Percentiles rank a stretch among this genome's conserved stretches.
Conservation (phyloP, 2,797 vertebrate genomes). For the Tokudaia tokunoshimensis region DNA sequence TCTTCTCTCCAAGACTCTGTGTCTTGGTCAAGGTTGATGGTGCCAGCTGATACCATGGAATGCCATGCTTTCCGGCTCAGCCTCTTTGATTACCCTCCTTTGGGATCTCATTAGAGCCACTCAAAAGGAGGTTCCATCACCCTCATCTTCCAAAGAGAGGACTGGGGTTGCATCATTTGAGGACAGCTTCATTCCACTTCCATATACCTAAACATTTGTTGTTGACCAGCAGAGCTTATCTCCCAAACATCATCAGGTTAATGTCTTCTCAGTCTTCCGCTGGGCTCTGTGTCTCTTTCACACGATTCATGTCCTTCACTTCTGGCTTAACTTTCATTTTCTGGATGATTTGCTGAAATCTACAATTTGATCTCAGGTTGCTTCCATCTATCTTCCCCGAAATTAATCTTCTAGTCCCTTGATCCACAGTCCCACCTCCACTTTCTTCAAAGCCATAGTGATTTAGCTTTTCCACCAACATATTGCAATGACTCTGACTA, state of each 20-base stretch:
- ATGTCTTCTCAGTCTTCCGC: not conserved
- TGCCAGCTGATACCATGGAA: too few species aligned
- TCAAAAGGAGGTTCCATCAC: not conserved
- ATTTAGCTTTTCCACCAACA: conserved; percentile 62
- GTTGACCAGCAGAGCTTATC: not conserved
- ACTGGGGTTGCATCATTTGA: not conserved
- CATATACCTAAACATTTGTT: not conserved
- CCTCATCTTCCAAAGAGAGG: not conserved
- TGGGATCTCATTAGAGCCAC: not conserved
- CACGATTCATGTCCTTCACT: not conserved
- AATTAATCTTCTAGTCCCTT: conserved; percentile 14
- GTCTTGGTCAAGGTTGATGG: rapidly evolving
- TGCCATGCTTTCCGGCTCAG: not conserved
- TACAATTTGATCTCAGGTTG: not conserved
- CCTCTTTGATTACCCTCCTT: not conserved
- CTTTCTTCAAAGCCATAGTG: not conserved
- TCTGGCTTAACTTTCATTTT: not conserved
- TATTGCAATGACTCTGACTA: conserved; percentile 75
- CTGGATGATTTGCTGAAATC: not conserved
- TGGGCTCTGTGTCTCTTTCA: not conserved
- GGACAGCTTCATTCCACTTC: not conserved
- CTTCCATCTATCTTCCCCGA: conserved; percentile 9
- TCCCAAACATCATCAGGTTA: not conserved
- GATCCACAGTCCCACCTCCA: not conserved
- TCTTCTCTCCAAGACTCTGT: not conserved